A percentile compares a stretch with the other conserved stretches of the same genome.
Conservation (phyloP, 2,888 invertebrate genomes). For the Epinotia nisella region DNA sequence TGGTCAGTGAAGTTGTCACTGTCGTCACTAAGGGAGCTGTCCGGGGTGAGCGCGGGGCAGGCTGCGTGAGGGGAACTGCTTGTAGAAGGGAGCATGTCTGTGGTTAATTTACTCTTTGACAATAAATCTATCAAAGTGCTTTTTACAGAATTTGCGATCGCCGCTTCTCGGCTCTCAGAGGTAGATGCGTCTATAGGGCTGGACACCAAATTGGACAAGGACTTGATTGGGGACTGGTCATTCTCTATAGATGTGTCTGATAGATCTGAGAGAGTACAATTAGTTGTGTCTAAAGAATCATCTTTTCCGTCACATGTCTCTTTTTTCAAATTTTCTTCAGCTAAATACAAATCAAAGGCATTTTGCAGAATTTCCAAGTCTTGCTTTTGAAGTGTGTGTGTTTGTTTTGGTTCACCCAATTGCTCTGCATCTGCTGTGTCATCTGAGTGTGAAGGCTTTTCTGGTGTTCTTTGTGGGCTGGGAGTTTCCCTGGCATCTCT, state of each 20-base stretch:
- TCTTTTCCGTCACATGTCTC: conserved; percentile 60
- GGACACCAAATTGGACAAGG: conserved; percentile 86
- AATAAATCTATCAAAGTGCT: conserved; percentile 78
- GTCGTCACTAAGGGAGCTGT: conserved; percentile 78
- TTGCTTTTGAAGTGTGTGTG: conserved; percentile 67
- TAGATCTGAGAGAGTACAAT: conserved; percentile 69
- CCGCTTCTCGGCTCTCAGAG: conserved; percentile 63
- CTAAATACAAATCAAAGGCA: conserved; percentile 77
- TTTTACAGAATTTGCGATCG: conserved; percentile 71
- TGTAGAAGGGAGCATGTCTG: conserved; percentile 69
- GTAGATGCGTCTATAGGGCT: conserved; percentile 76
- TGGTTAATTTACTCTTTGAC: conserved; percentile 68
- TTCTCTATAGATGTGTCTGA: conserved; percentile 69
- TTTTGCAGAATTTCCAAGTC: conserved; percentile 79
- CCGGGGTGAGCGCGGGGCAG: conserved; percentile 68
- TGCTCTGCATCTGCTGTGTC: conserved; percentile 59
- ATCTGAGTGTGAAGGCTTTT: conserved; percentile 63
- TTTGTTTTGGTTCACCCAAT: conserved; percentile 56
- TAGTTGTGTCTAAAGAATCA: conserved; percentile 66
- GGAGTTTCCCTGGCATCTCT: conserved; percentile 66
- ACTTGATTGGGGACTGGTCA: conserved; percentile 86
- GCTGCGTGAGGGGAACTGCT: conserved; percentile 64
- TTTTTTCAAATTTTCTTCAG: conserved; percentile 64
- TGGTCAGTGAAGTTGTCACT: conserved; percentile 79
- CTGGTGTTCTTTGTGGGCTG: conserved; percentile 65